Conservation (phyloP, 1,140 invertebrate genomes). For the Brachionus calyciflorus region DNA sequence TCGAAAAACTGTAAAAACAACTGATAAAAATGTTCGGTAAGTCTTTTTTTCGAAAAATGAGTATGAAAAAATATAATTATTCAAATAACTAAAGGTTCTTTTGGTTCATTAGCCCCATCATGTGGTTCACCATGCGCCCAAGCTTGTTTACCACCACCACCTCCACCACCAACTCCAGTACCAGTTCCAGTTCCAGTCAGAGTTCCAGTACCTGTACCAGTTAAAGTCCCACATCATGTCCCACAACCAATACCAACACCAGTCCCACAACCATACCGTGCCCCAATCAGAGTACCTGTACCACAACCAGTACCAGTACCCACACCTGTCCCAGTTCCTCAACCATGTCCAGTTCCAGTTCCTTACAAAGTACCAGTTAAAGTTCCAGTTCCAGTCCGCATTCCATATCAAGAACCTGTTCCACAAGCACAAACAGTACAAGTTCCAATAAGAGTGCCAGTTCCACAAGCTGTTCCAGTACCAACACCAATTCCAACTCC, state of each 20-base stretch:
- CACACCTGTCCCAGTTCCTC: no score
- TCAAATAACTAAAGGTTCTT: background rate
- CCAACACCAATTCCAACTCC: no score
- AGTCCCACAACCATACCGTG: slow-evolving; percentile 1
- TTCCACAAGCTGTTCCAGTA: no score
- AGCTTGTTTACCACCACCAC: background rate
- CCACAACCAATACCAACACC: slow-evolving; percentile 7
- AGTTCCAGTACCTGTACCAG: background rate
- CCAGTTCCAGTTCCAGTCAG: slow-evolving; percentile 1
- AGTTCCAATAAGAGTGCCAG: no score
- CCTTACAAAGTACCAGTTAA: no score
- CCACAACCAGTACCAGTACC: no score
- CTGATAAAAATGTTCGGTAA: no score
- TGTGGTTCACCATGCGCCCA: background rate
- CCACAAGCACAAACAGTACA: no score
- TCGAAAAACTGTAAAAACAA: no score
- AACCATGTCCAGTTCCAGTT: no score
- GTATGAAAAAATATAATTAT: background rate
- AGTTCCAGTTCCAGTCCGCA: no score
- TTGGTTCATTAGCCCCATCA: background rate
- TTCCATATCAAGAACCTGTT: no score
- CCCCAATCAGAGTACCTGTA: background rate
- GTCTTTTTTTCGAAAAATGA: background rate
- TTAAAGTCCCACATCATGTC: background rate
- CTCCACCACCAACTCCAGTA: background rate